Base-by-base conservation (phyloP, 2,888 invertebrate species). In the Pinctada fucata region DNA sequence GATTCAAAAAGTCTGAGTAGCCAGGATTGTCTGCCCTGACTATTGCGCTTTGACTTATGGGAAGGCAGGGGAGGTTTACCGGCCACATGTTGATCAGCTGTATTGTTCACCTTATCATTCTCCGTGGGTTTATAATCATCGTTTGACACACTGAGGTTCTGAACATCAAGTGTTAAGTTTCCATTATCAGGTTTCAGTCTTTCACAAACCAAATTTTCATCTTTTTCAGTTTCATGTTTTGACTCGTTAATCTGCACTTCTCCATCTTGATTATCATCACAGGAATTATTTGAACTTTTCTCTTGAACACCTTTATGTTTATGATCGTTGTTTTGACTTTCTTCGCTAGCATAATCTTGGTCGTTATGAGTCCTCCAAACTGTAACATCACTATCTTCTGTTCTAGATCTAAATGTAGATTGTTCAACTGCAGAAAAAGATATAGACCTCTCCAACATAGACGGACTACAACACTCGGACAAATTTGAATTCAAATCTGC, bases 1-100 rank as follows among this genome's bases (percentile, higher is more conserved):
- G 99, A 98, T 94, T 99, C 98, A 93, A 99, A 97, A 90, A 99
- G 95, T 90, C 99, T 94, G 87, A 98, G 94, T 81, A 97, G 94
- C 93, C 94, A 94, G 13, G 94, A 94, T 76, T 90, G 80, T 63
- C 69, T 80, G 58, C 80, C 80, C 4, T 65, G 87, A 51, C 78
- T 68, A 2, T 85, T 80, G 6, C 76, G 68, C 49, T 79, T 82
- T 79, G 83, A 50, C 80, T 82, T 78, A 72, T 81, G 68, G 76
- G 81, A 58, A 6, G 84, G 82, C 75, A 84, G 76, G 1, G 84
- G 85, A 16, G 85, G 85, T 80, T 76, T 73, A 47, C 72, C 70
- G 5, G 45, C 47, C 8, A 75, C 68, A n/a, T 68, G 50, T 73
- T 64, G 68, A 52, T 78, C 64, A 68, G 72, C 70, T 58, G 3